Evolutionary conservation across 1,140 invertebrate genomes (phyloP), one percentile per base, ranked within the genome.

Genomic region (Atta texana): DNA sequence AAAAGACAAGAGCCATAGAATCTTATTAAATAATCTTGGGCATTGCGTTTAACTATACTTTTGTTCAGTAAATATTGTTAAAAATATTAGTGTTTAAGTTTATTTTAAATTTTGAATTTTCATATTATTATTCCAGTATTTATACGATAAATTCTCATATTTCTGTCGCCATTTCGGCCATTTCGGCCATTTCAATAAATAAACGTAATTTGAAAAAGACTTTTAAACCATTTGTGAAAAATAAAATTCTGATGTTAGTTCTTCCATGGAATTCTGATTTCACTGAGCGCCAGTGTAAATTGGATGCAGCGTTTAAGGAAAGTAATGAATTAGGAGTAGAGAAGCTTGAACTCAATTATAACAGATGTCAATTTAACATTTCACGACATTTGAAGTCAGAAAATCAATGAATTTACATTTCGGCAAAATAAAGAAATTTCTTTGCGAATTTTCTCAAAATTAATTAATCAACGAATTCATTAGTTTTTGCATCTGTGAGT

Each of bases 261-360:
- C 51, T 39, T 81, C 31, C 21, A 12, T 21, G 10, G 51, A 71
- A 81, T 71, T 71, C 34, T 55, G 64, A 71, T 71, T 71, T 57
- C 31, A 57, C 21, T 44, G 49, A 71, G 53, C 51, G 53, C 28
- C 44, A 24, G 51, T 57, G 51, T 71, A 81, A 81, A 81, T 71
- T 81, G 57, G 31, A 81, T 44, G 51, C 49, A 28, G 16, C 64
- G 31, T 81, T 81, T 57, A 44, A 81, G 66, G 24, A 71, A 80
- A 80, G 76, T 39, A 53, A 18, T 55, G 66, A 81, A 81, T 81
- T 81, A 71, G 51, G 31, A 81, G 31, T 57, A 34, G 31, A 57
- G 51, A 71, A 44, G 49, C 51, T 55, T 71, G 16, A 68, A 55
- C 28, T 53, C n/a, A 39, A 55, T 81, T 81, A 71, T 39, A 81